Evolutionary conservation across 2,797 vertebrate species (phyloP).

Genomic region (Hypotaenidia okinawae): DNA sequence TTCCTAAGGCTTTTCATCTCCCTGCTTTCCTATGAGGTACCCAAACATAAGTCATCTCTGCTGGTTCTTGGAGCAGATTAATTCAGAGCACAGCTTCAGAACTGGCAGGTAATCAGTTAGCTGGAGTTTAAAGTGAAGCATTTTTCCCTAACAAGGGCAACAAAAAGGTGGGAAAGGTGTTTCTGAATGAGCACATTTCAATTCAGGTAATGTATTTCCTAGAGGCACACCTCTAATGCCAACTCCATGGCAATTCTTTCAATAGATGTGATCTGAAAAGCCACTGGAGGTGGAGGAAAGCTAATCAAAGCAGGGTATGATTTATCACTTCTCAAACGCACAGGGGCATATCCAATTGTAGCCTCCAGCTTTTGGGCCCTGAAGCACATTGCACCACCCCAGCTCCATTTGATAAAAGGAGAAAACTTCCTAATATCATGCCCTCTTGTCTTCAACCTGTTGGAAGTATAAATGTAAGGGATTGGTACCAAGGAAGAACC

Average conservation of each 20-base stretch:
- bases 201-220: background rate
- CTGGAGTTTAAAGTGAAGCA: background rate
- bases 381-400: background rate
- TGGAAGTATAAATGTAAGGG: background rate
- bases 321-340: background rate
- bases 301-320: background rate
- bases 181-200: conserved; percentile 14
- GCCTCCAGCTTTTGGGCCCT: background rate
- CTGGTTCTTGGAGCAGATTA: conserved; percentile 43
- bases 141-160: conserved; percentile 30
- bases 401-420: background rate
- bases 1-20: conserved; percentile 55
- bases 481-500: background rate
- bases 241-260: background rate
- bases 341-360: background rate
- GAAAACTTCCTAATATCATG: background rate
- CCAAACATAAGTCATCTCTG: conserved; percentile 30
- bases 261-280: background rate
- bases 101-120: conserved; percentile 25
- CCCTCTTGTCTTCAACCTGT: background rate
- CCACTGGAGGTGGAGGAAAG: background rate
- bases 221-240: background rate
- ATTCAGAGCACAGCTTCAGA: conserved; percentile 32
- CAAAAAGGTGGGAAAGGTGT: background rate
- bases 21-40: conserved; percentile 17